Evolutionary conservation across 2,888 invertebrate genomes (phyloP).

Genomic region (Monoplex corrugatus): DNA sequence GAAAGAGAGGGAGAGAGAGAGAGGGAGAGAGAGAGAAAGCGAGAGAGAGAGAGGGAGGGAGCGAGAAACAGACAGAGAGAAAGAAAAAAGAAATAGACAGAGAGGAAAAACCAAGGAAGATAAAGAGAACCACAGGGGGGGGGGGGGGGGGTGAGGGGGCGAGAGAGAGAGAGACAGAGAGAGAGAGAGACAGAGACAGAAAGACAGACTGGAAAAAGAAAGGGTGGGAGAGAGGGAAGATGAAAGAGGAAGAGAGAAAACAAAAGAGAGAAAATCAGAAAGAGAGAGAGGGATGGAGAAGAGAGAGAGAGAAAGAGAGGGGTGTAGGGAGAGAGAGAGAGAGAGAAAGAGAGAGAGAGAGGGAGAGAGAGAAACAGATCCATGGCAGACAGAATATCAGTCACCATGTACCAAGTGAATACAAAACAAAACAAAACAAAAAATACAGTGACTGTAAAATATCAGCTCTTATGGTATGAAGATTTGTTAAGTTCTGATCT

Average conservation of each 20-base stretch:
- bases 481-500: not conserved
- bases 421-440: not conserved
- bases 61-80: not conserved
- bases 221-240: not conserved
- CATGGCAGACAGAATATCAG: not conserved
- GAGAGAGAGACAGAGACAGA: no score
- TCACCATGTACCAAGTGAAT: not conserved
- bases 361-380: not conserved
- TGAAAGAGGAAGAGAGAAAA: not conserved
- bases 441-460: not conserved
- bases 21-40: not conserved
- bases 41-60: not conserved
- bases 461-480: not conserved
- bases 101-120: not conserved
- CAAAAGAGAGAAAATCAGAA: not conserved
- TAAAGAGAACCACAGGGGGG: no score
- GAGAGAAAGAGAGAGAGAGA: conserved; percentile 27
- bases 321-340: conserved; percentile 20
- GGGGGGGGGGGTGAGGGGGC: no score
- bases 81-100: not conserved
- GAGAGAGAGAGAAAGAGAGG: not conserved
- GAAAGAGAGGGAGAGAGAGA: not conserved
- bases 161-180: no score
- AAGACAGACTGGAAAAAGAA: no score
- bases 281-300: conserved; percentile 33